phyloP scores from a whole-genome alignment of 2,888 invertebrate genomes.

The Cryptocephalus primarius region DNA sequence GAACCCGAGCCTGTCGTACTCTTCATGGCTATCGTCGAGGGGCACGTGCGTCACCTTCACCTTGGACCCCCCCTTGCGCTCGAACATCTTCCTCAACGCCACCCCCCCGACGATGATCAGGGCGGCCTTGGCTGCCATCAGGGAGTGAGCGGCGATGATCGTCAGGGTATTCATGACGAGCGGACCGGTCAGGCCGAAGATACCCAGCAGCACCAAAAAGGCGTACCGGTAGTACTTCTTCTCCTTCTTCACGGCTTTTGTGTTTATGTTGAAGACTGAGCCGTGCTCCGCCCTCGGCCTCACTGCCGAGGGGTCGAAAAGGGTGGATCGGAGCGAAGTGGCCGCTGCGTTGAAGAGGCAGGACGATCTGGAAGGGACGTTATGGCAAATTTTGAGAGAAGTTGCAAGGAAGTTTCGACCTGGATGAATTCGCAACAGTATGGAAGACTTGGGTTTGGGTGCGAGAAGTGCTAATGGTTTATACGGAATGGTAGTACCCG shows the following conservation, averaged over 20 bases:
- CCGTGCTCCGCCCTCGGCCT: neutral
- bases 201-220: constrained; percentile 31
- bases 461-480: too few species aligned
- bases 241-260: constrained; percentile 18
- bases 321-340: too few species aligned
- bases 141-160: constrained; percentile 58
- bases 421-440: too few species aligned
- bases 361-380: too few species aligned
- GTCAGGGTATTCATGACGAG: constrained; percentile 59
- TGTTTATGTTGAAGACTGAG: constrained; percentile 10
- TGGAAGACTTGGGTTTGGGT: too few species aligned
- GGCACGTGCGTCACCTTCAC: constrained; percentile 54
- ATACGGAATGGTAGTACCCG: too few species aligned
- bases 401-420: too few species aligned
- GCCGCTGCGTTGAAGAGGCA: too few species aligned
- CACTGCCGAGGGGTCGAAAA: too few species aligned
- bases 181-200: constrained; percentile 56
- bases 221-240: constrained; percentile 28
- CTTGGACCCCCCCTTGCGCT: constrained; percentile 53
- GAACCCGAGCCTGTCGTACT: constrained; percentile 25
- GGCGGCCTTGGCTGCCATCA: constrained; percentile 63
- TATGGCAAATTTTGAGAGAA: too few species aligned
- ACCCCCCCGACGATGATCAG: constrained; percentile 62
- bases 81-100: constrained; percentile 59
- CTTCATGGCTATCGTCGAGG: constrained; percentile 22